phyloP scores from a whole-genome alignment of 2,113 vertebrate species.

The Helogale parvula region DNA sequence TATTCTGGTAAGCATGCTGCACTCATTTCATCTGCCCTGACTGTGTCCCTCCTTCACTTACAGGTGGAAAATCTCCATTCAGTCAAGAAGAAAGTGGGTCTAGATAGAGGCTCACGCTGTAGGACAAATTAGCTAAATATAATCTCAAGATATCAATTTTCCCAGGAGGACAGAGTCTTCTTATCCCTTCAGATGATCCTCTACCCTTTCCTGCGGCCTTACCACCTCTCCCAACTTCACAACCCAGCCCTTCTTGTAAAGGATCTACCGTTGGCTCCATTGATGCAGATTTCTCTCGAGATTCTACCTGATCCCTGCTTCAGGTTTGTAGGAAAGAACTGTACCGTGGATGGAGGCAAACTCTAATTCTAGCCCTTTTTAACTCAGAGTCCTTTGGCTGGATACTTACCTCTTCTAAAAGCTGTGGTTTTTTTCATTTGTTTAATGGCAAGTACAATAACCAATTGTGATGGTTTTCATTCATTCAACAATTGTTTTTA shows the following conservation, averaged over 20 bases:
- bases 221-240: background rate
- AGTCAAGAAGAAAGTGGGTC: background rate
- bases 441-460: background rate
- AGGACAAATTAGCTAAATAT: background rate
- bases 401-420: background rate
- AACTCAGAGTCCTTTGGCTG: background rate
- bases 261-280: background rate
- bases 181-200: background rate
- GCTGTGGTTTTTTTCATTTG: constrained; percentile 21
- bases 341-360: background rate
- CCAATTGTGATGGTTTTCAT: background rate
- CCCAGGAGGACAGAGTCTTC: background rate
- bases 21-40: background rate
- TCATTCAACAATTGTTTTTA: background rate
- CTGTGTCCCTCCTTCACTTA: background rate
- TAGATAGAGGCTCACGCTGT: background rate
- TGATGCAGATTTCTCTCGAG: background rate
- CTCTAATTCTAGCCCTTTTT: background rate
- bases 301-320: background rate
- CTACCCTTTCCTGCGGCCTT: background rate
- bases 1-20: background rate
- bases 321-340: background rate
- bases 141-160: background rate
- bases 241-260: background rate
- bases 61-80: background rate